A percentile compares a stretch with the other conserved stretches of the same genome.
phyloP scores from a whole-genome alignment of 2,113 vertebrate species.

The Lamprotornis superbus region DNA sequence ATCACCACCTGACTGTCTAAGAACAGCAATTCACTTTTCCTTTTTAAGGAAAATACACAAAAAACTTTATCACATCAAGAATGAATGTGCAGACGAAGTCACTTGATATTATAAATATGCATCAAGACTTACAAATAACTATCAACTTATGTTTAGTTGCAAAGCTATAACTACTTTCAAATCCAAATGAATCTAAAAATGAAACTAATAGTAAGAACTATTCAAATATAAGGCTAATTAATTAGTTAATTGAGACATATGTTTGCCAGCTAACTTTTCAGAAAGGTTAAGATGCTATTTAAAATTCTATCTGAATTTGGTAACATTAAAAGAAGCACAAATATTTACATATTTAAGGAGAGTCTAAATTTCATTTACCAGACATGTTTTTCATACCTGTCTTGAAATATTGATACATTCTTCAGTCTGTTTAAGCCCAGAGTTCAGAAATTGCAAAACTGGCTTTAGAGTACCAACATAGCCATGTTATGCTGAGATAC shows the following conservation, averaged over 20 bases:
- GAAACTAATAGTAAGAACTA: neutral
- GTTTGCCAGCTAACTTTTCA: neutral
- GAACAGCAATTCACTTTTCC: neutral
- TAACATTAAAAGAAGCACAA: neutral
- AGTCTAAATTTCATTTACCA: neutral
- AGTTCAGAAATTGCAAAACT: neutral
- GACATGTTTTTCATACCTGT: neutral
- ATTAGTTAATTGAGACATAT: neutral
- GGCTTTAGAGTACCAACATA: neutral
- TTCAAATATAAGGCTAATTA: neutral
- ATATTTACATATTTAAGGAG: neutral
- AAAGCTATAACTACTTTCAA: neutral
- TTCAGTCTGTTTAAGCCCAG: neutral
- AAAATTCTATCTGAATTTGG: neutral
- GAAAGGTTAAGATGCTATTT: neutral
- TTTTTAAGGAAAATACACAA: neutral
- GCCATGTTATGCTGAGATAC: neutral
- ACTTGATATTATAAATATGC: neutral
- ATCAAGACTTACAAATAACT: neutral
- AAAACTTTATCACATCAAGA: neutral
- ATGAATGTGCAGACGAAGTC: neutral
- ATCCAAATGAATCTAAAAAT: neutral
- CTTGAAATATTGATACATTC: neutral
- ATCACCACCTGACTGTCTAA: neutral
- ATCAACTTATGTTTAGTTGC: neutral